A percentile compares a stretch with the other conserved stretches of the same genome.
Evolutionary conservation across 2,888 invertebrate species (phyloP).

Genomic region (Noctua comes): DNA sequence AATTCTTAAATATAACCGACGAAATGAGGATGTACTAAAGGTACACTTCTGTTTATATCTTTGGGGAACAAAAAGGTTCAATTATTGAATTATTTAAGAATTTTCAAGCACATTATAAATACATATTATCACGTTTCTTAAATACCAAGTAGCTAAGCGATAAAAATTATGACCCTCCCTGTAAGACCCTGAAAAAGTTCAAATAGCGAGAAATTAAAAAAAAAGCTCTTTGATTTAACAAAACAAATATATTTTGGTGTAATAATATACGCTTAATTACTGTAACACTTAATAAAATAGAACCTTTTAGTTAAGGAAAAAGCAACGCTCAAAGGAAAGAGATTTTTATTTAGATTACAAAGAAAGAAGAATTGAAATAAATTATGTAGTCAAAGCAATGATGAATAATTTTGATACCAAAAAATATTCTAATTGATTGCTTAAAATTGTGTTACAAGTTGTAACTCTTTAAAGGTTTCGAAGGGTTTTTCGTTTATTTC

Average conservation of each 20-base stretch:
- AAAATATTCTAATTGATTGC: not conserved
- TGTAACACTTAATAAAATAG: conserved; percentile 3
- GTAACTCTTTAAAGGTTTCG: not conserved
- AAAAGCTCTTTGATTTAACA: not conserved
- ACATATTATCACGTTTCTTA: not conserved
- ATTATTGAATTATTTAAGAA: not conserved
- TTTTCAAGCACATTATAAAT: not conserved
- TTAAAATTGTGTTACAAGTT: not conserved
- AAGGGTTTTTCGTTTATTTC: not conserved
- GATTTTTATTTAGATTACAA: conserved; percentile 38
- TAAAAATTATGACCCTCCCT: not conserved
- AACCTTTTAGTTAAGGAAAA: conserved; percentile 9
- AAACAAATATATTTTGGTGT: not conserved
- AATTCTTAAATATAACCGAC: not conserved
- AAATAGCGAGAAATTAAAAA: not conserved
- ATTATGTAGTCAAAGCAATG: not conserved
- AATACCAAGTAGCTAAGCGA: not conserved
- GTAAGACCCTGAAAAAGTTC: not conserved
- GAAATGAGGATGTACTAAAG: not conserved
- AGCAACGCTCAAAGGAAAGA: not conserved
- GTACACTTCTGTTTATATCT: not conserved
- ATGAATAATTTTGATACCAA: not conserved
- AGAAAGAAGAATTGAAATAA: too few relatives aligned
- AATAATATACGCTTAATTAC: not conserved
- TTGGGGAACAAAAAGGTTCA: not conserved